Evolutionary conservation across 2,113 vertebrate species (phyloP).

Genomic region (Microcebus tavaratra): DNA sequence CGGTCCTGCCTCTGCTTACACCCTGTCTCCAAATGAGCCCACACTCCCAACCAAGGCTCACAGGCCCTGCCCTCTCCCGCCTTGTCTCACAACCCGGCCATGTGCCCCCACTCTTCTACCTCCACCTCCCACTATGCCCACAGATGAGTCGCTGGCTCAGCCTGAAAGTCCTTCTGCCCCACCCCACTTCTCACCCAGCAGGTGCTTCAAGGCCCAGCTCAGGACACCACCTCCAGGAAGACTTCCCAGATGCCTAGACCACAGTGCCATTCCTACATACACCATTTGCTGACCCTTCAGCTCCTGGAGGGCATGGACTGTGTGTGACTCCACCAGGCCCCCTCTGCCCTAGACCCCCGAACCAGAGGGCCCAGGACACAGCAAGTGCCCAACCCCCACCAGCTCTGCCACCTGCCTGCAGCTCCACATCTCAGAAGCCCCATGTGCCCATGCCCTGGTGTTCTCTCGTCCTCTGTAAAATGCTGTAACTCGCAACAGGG

Average conservation of each 20-base stretch:
- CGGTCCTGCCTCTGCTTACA: neutral
- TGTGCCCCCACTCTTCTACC: accelerated
- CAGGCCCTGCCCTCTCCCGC: neutral
- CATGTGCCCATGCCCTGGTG: too few relatives aligned
- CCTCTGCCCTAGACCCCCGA: neutral
- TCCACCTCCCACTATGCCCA: neutral
- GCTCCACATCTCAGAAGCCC: neutral
- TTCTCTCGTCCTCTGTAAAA: neutral
- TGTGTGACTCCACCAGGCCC: neutral
- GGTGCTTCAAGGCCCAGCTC: neutral
- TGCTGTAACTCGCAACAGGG: too few relatives aligned
- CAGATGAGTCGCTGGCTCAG: neutral
- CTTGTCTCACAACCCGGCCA: neutral
- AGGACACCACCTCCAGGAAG: neutral
- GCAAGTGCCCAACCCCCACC: neutral
- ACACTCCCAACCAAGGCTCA: neutral
- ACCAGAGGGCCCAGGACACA: too few relatives aligned
- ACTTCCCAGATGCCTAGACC: neutral
- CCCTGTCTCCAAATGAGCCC: neutral
- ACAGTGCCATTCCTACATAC: neutral
- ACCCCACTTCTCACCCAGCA: neutral
- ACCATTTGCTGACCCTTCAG: neutral
- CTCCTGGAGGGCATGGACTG: too few relatives aligned
- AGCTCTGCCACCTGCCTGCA: neutral
- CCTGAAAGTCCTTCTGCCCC: neutral